Evolutionary conservation across 2,888 invertebrate genomes (phyloP), one percentile per base, ranked within the genome.

Genomic region (Oscheius sp.): DNA sequence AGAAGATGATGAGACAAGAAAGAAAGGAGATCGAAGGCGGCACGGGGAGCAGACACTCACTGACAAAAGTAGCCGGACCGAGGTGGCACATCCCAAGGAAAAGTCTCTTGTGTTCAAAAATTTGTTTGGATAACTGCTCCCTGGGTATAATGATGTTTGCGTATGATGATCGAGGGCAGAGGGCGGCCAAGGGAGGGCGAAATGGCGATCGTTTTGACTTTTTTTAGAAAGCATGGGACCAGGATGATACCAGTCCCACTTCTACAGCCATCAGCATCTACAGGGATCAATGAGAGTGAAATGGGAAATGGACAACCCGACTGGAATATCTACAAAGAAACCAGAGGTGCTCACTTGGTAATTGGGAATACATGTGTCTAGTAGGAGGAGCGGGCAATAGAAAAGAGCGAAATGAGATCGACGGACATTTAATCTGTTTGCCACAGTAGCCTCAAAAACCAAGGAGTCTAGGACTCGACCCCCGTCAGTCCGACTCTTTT

Each of bases 341-440:
- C 5, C 5, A 35, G 13, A 16, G 18, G 3, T 16, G 35, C 61
- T 45, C n/a, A 61, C 61, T 61, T 41, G 61, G 41, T 18, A 61
- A 61, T n/a, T 61, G 18, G 12, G 21, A 53, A 25, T 53, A 21
- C 21, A 53, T 53, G 49, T 49, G 53, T 53, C 53, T 53, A 23
- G 35, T 18, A 18, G 53, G 1, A 25, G 53, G 53, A 53, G 53
- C 18, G 21, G 21, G 53, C 12, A 21, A 53, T 18, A 53, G 35
- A 35, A 7, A 18, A 13, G 16, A 13, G 49, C 5, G 16, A 16
- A 13, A 25, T 45, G 61, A 61, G 13, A 16, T 52, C n/a, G 52
- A 25, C 66, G 66, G 66, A 49, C 66, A 66, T 49, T 49, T 66
- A 66, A 66, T 66, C 66, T 66, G 66, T 66, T 66, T 66, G 66